These are phyloP conservation scores for Plumapathes pennacea DNA, from an alignment of 92 coral and sea anemone species.

Conservation along the genomic window DNA sequence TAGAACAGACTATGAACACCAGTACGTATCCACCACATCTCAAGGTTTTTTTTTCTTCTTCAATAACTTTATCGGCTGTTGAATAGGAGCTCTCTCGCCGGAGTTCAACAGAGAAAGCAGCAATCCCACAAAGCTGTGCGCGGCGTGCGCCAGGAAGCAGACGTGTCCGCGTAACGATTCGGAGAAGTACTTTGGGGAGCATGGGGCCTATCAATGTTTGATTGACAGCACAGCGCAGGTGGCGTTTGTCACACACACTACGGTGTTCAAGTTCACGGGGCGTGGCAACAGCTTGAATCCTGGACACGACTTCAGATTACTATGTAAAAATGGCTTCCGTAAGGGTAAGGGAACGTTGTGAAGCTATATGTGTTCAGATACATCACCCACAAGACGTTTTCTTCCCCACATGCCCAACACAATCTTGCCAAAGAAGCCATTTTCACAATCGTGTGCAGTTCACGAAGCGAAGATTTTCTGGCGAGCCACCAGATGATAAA, in stretches of 20 bases:
- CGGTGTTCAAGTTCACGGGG: slow-evolving; percentile 62
- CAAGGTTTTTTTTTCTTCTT: no score
- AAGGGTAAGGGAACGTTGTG: slow-evolving; percentile 37
- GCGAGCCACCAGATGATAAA: no score
- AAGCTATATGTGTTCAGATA: no score
- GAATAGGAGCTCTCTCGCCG: slow-evolving; percentile 43
- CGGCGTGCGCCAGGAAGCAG: slow-evolving; percentile 30
- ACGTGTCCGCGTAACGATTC: slow-evolving; percentile 50
- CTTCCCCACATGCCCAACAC: no score
- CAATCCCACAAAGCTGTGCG: slow-evolving; percentile 53
- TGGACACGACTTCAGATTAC: slow-evolving; percentile 47
- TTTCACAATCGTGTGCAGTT: no score
- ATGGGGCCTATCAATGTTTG: slow-evolving; percentile 58
- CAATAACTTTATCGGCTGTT: no score
- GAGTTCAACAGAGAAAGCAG: slow-evolving; percentile 24
- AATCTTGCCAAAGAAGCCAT: no score
- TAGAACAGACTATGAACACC: no score
- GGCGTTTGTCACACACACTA: slow-evolving; percentile 54
- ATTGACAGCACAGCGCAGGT: slow-evolving; percentile 49
- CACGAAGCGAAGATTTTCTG: no score
- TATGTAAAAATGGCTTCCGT: slow-evolving; percentile 50
- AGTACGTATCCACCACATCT: no score
- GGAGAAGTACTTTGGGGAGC: slow-evolving; percentile 48
- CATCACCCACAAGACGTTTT: no score
- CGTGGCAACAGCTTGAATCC: slow-evolving; percentile 46